Percentiles rank a stretch among this genome's conserved stretches.
Conservation (phyloP, 2,113 vertebrate genomes). For the Calcarius ornatus region DNA sequence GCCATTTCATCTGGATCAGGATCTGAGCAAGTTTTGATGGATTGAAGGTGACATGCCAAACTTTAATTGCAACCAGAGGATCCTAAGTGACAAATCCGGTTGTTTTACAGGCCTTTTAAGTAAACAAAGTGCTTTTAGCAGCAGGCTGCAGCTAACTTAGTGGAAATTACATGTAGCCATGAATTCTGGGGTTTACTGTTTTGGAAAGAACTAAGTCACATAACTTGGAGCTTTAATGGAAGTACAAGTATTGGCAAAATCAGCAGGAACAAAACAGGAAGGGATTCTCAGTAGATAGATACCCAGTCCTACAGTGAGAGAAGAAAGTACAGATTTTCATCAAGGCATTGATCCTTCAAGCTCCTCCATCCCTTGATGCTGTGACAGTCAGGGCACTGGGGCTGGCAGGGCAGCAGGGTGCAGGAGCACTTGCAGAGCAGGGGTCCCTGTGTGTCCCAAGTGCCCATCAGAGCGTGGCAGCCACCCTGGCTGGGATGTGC, state of each 20-base stretch:
- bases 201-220: not conserved
- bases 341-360: not conserved
- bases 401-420: not conserved
- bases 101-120: not conserved
- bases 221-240: not conserved
- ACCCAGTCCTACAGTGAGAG: not conserved
- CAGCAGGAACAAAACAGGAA: not conserved
- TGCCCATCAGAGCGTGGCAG: rapidly evolving
- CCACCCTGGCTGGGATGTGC: rapidly evolving
- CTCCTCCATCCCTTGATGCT: not conserved
- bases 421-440: rapidly evolving
- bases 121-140: constrained; percentile 1
- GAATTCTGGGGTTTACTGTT: not conserved
- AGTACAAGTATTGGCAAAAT: not conserved
- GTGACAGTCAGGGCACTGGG: not conserved
- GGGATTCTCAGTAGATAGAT: not conserved
- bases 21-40: not conserved
- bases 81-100: not conserved
- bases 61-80: constrained; percentile 11
- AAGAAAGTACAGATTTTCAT: not conserved
- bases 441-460: rapidly evolving
- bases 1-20: not conserved
- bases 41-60: not conserved
- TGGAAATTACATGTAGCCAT: not conserved
- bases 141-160: not conserved